These are phyloP conservation scores for Microcebus murinus DNA, from an alignment of 2,113 vertebrate genomes.

Conservation along the genomic window DNA sequence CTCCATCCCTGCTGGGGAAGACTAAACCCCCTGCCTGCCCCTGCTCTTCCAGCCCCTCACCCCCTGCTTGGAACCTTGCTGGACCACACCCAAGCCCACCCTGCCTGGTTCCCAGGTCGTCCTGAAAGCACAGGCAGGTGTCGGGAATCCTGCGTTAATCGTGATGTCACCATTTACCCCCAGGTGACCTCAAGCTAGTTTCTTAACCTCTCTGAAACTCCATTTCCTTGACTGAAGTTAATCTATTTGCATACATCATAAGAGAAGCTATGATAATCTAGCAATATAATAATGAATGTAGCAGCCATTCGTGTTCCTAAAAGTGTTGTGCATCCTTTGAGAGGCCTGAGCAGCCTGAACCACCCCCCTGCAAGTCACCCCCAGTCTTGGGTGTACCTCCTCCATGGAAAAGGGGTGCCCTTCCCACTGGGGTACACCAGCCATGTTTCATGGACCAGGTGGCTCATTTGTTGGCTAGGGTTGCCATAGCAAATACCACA, in stretches of 20 bases:
- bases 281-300: background rate
- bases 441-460: background rate
- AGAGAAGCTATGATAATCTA: too few species aligned
- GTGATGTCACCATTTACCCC: background rate
- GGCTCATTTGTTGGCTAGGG: background rate
- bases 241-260: background rate
- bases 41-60: background rate
- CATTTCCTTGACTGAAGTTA: background rate
- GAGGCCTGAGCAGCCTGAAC: background rate
- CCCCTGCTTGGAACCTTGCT: background rate
- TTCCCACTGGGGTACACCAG: background rate
- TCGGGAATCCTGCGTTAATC: background rate
- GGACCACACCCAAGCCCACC: background rate
- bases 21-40: too few species aligned
- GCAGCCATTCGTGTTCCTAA: background rate
- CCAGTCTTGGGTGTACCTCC: background rate
- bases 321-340: too few species aligned
- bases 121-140: background rate
- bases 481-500: background rate
- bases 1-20: background rate
- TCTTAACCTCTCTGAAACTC: background rate
- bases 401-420: background rate
- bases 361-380: background rate
- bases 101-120: background rate
- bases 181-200: background rate